Base-by-base conservation (phyloP, 1,140 invertebrate genomes). In the Diorhabda carinulata region DNA sequence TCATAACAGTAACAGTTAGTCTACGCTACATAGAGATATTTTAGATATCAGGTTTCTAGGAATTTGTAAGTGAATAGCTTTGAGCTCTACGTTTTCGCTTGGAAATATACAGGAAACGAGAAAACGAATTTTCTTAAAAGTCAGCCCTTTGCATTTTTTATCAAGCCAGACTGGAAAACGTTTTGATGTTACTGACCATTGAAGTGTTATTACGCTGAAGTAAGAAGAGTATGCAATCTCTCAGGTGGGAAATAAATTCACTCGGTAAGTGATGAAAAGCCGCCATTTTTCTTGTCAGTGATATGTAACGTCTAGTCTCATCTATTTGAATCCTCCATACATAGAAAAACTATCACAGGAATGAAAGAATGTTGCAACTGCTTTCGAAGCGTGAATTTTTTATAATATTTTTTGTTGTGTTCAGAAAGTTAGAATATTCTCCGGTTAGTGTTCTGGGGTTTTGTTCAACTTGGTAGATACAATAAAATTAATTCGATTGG, bases 291-390 rank as follows among this genome's bases (percentile, higher is more conserved):
- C 25, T 60, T 60, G 61, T 62, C 61, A 62, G 8, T 62, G 61
- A 62, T 62, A 62, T 42, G 43, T 10, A 62, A 43, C 43, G 61
- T 62, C 61, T 62, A 62, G 61, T 43, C 61, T 43, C 43, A 43
- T 10, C 25, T 25, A 25, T 25, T 25, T 8, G 1, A 42, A 41
- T 44, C 44, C 44, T 62, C 61, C 43, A 62, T 62, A 62, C 61
- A 43, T 62, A 43, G 61, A 62, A 10, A 44, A 62, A 62, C 41
- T 62, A 62, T 62, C 43, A 41, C 4, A 10, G 25, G 9, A 43
- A 41, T 44, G 43, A 62, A 47, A 62, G 61, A n/a, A 62, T 62
- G 61, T 43, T 43, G 43, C 43, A n/a, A 9, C 61, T 10, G 61
- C 8, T 62, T 44, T 7, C 40, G 61, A 41, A 62, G 7, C 5